Percentiles rank a stretch among this genome's conserved stretches.
Evolutionary conservation across 2,888 invertebrate genomes (phyloP).

Genomic region (Labia minor): DNA sequence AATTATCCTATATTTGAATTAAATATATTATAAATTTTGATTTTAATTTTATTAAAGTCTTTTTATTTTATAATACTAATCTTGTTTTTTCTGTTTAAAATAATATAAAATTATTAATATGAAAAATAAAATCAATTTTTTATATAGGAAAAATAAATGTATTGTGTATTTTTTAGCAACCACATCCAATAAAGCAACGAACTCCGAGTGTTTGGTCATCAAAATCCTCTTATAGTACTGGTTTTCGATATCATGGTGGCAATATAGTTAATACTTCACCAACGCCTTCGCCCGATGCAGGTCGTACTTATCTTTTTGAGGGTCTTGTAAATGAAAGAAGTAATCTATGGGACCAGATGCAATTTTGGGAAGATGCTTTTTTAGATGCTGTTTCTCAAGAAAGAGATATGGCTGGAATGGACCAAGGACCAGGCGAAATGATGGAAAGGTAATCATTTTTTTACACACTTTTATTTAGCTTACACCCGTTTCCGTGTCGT

Average conservation of each 20-base stretch:
- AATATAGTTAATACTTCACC: slow-evolving; percentile 69
- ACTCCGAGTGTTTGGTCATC: slow-evolving; percentile 85
- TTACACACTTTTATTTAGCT: too few relatives aligned
- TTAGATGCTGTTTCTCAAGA: slow-evolving; percentile 96
- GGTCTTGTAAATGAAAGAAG: slow-evolving; percentile 67
- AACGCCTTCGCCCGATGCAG: slow-evolving; percentile 80
- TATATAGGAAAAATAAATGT: too few relatives aligned
- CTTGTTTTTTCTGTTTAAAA: too few relatives aligned
- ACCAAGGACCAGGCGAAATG: slow-evolving; percentile 98
- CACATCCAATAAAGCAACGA: slow-evolving; percentile 61
- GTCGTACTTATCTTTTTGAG: slow-evolving; percentile 85
- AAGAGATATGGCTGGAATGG: slow-evolving; percentile 98
- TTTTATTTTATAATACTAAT: too few relatives aligned
- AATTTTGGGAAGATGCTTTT: slow-evolving; percentile 99
- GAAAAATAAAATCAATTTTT: too few relatives aligned
- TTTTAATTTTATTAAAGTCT: too few relatives aligned
- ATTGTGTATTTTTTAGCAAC: slow-evolving; percentile 53
- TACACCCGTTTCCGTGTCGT: too few relatives aligned
- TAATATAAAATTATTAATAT: too few relatives aligned
- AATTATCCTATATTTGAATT: too few relatives aligned
- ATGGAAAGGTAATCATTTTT: slow-evolving; percentile 93
- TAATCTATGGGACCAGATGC: slow-evolving; percentile 95
- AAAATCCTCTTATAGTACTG: slow-evolving; percentile 78
- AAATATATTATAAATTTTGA: too few relatives aligned
- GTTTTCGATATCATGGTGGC: slow-evolving; percentile 77